Conservation (phyloP, 2,797 vertebrate species). For the Tapirus indicus region DNA sequence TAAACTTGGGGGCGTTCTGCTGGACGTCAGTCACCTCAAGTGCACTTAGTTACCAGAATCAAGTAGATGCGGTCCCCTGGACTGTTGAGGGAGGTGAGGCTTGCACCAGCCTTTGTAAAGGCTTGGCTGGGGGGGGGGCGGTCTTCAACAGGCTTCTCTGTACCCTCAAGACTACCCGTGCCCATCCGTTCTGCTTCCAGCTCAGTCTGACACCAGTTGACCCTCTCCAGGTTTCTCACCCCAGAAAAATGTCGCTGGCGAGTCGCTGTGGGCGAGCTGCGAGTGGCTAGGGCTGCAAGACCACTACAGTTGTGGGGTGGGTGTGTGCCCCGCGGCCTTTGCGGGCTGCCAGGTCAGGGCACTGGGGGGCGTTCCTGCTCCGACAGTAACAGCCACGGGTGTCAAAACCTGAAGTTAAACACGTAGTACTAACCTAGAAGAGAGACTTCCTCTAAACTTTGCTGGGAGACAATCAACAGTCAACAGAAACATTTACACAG, state of each 20-base stretch:
- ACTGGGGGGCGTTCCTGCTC: neutral
- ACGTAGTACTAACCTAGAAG: neutral
- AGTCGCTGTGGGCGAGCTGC: neutral
- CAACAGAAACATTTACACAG: conserved; percentile 56
- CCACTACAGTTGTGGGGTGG: neutral
- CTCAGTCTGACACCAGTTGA: neutral
- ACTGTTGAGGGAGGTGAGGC: neutral
- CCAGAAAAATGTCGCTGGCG: neutral
- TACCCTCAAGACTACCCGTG: neutral
- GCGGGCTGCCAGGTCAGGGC: neutral
- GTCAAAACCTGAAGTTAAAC: neutral
- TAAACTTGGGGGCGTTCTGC: neutral
- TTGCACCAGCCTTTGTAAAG: neutral
- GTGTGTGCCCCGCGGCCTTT: neutral
- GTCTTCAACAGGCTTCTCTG: neutral
- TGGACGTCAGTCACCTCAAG: neutral
- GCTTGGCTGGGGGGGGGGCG: neutral
- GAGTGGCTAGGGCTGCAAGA: neutral
- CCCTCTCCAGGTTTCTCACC: neutral
- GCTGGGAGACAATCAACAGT: conserved; percentile 57
- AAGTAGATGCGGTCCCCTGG: neutral
- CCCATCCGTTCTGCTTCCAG: neutral
- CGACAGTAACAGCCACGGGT: neutral
- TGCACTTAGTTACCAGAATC: neutral
- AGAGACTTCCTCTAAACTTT: neutral